Conservation (phyloP, 2,888 invertebrate species). For the Drosophila planitibia region DNA sequence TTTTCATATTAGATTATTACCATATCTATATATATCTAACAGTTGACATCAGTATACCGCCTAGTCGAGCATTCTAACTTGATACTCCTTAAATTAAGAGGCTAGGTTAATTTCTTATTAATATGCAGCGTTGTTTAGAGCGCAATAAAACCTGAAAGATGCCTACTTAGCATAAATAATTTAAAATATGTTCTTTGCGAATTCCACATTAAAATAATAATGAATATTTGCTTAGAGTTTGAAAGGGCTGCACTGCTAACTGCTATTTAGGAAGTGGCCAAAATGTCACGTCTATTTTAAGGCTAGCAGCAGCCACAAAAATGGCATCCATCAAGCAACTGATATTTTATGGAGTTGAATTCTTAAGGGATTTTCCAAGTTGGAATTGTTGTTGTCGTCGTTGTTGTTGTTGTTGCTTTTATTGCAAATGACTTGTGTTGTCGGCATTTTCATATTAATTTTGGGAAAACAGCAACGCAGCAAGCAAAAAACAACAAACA, state of each 20-base stretch:
- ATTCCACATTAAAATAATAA: neutral
- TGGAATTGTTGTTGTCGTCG: conserved; percentile 4
- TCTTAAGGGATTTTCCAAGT: conserved; percentile 26
- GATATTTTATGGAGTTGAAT: conserved; percentile 5
- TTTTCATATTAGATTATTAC: neutral
- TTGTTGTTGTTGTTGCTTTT: neutral
- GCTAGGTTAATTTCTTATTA: neutral
- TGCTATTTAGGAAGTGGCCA: neutral
- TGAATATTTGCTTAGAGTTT: neutral
- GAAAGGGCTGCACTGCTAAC: neutral
- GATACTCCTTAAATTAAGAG: neutral
- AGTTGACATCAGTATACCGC: neutral
- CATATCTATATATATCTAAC: neutral
- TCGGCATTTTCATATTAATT: conserved; percentile 64
- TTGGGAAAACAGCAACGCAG: conserved; percentile 47
- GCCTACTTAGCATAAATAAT: neutral
- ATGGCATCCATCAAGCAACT: neutral
- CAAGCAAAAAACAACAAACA: conserved; percentile 67
- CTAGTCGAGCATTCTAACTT: neutral
- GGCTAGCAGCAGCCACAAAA: neutral
- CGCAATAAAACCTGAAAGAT: neutral
- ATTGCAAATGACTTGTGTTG: conserved; percentile 19
- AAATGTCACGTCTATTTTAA: conserved; percentile 2
- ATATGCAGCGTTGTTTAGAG: neutral
- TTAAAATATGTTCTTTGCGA: neutral